phyloP scores from a whole-genome alignment of 2,888 invertebrate species.

The Aphrophora alni region DNA sequence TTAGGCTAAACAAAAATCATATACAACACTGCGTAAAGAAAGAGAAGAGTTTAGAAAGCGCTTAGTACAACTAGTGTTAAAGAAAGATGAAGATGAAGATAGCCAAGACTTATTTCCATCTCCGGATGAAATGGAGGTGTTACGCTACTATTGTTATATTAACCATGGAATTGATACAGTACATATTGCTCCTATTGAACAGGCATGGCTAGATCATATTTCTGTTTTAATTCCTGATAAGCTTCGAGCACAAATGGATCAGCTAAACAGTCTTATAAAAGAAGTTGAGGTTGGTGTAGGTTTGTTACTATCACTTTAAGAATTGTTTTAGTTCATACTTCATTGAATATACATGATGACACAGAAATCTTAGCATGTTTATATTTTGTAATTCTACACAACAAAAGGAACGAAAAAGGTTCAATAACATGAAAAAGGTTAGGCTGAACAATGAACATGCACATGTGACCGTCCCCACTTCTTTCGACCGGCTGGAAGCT shows the following conservation, averaged over 20 bases:
- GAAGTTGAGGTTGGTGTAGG: constrained; percentile 44
- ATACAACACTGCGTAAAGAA: constrained; percentile 72
- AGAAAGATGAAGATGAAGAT: constrained; percentile 55
- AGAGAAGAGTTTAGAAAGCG: constrained; percentile 83
- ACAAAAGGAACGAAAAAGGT: no score
- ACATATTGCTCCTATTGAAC: constrained; percentile 84
- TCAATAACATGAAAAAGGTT: no score
- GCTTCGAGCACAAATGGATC: constrained; percentile 59
- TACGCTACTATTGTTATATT: constrained; percentile 89
- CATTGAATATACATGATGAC: no score
- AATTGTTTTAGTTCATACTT: no score
- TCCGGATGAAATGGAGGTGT: constrained; percentile 70
- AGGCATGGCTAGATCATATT: constrained; percentile 72
- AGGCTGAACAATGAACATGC: no score
- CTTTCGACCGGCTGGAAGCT: no score
- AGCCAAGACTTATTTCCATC: constrained; percentile 62
- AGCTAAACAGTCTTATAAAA: constrained; percentile 40
- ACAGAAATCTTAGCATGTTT: no score
- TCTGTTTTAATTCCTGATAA: constrained; percentile 68
- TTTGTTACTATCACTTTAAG: background rate
- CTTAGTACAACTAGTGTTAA: constrained; percentile 76
- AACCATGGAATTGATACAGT: constrained; percentile 90
- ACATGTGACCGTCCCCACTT: no score
- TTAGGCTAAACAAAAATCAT: constrained; percentile 60
- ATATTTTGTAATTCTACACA: no score